Conservation (phyloP, 2,113 vertebrate species). For the Halichoeres trimaculatus region DNA sequence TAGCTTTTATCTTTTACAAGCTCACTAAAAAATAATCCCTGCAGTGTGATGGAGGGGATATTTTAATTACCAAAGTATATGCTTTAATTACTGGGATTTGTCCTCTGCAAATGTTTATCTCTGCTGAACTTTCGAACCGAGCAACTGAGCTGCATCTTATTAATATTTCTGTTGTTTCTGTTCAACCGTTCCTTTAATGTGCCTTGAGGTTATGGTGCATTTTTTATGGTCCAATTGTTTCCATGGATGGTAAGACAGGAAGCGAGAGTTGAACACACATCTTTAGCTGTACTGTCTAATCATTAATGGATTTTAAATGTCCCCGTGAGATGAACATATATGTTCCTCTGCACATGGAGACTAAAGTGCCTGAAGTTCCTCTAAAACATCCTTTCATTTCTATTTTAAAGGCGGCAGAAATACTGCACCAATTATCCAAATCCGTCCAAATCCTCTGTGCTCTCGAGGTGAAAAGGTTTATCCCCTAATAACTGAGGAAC, state of each 20-base stretch:
- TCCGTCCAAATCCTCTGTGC: conserved; percentile 34
- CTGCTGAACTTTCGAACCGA: conserved; percentile 45
- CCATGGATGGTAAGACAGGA: conserved; percentile 4
- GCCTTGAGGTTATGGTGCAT: conserved; percentile 28
- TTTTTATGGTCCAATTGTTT: conserved; percentile 26
- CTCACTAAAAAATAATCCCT: conserved; percentile 56
- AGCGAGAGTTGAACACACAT: background rate
- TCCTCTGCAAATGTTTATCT: conserved; percentile 47
- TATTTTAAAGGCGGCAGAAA: conserved; percentile 1
- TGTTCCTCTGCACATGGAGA: background rate
- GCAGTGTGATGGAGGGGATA: conserved; percentile 20
- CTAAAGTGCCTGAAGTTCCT: background rate
- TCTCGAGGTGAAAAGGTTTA: conserved; percentile 36
- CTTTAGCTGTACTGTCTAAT: background rate
- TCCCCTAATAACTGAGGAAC: conserved; percentile 34
- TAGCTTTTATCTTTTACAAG: conserved; percentile 34
- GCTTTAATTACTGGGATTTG: conserved; percentile 45
- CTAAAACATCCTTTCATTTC: background rate
- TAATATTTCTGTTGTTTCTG: conserved; percentile 25
- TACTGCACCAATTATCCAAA: conserved; percentile 7
- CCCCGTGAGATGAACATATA: background rate
- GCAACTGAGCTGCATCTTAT: conserved; percentile 14
- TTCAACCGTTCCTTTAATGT: conserved; percentile 7
- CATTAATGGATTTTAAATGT: background rate
- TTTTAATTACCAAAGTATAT: conserved; percentile 50